Percentiles rank a stretch among this genome's conserved stretches.
phyloP scores from a whole-genome alignment of 2,797 vertebrate species.

The Spea hammondii region DNA sequence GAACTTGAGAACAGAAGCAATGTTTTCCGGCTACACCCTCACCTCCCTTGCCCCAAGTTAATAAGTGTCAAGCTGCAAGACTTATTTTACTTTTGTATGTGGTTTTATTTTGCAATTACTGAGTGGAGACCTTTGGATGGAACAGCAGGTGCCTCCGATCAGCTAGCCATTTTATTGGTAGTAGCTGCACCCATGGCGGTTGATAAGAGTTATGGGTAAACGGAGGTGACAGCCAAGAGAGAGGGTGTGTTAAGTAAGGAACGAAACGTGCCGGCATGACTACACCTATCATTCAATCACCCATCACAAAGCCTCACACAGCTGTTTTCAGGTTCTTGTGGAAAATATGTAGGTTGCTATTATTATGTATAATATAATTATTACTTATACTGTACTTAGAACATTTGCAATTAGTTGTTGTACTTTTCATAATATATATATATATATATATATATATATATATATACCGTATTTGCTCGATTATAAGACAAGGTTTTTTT shows the following conservation, averaged over 20 bases:
- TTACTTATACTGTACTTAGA: no score
- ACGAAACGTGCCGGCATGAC: slow-evolving; percentile 60
- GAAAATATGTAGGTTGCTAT: no score
- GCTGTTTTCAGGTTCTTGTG: slow-evolving; percentile 54
- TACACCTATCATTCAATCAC: slow-evolving; percentile 34
- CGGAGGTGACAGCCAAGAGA: slow-evolving; percentile 55
- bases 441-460: no score
- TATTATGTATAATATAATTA: no score
- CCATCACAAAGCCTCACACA: slow-evolving; percentile 58
- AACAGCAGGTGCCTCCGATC: slow-evolving; percentile 59
- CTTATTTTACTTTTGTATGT: slow-evolving; percentile 48
- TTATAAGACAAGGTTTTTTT: no score
- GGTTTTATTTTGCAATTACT: slow-evolving; percentile 60
- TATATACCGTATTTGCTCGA: no score
- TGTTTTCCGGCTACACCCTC: neutral
- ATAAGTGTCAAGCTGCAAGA: slow-evolving; percentile 57
- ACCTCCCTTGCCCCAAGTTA: slow-evolving; percentile 47
- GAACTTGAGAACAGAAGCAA: neutral
- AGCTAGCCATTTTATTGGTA: slow-evolving; percentile 55
- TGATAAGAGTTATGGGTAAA: slow-evolving; percentile 58
- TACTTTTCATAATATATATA: no score
- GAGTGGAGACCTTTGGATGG: slow-evolving; percentile 63
- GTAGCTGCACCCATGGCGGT: slow-evolving; percentile 60
- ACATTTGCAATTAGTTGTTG: no score
- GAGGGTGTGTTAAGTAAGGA: slow-evolving; percentile 60